Evolutionary conservation across 2,888 invertebrate species (phyloP).

Genomic region (Pachliopta kotzebuea): DNA sequence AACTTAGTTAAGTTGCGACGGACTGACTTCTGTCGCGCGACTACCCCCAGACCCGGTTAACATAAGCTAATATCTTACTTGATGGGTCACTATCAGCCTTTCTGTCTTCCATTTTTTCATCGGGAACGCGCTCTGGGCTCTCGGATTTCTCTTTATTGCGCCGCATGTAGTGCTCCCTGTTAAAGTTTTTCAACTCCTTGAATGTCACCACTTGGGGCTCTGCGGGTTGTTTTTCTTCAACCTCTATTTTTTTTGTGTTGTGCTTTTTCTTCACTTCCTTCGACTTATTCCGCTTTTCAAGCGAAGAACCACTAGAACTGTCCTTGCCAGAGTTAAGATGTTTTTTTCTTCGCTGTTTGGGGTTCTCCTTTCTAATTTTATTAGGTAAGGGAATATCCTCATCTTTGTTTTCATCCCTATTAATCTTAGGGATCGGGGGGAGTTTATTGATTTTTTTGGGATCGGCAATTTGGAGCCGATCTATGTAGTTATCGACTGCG

Average conservation of each 20-base stretch:
- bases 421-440: conserved; percentile 69
- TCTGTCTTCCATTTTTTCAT: conserved; percentile 31
- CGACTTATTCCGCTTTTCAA: conserved; percentile 38
- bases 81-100: conserved; percentile 44
- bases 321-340: conserved; percentile 35
- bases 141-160: conserved; percentile 82
- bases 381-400: conserved; percentile 35
- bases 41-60: conserved; percentile 47
- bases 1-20: conserved; percentile 51
- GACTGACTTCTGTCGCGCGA: conserved; percentile 24
- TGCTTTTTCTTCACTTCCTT: conserved; percentile 38
- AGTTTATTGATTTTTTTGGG: conserved; percentile 60
- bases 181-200: conserved; percentile 79
- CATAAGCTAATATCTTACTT: conserved; percentile 74
- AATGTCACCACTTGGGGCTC: conserved; percentile 61
- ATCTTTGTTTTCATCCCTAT: conserved; percentile 40
- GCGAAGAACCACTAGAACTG: conserved; percentile 33
- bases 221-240: conserved; percentile 36
- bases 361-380: conserved; percentile 45
- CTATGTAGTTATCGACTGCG: conserved; percentile 43
- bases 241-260: conserved; percentile 36
- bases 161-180: conserved; percentile 83
- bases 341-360: conserved; percentile 41
- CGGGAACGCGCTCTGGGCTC: conserved; percentile 70
- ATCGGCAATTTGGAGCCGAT: conserved; percentile 48